Conservation (phyloP, 2,888 invertebrate species). For the Phyto melanocephala region DNA sequence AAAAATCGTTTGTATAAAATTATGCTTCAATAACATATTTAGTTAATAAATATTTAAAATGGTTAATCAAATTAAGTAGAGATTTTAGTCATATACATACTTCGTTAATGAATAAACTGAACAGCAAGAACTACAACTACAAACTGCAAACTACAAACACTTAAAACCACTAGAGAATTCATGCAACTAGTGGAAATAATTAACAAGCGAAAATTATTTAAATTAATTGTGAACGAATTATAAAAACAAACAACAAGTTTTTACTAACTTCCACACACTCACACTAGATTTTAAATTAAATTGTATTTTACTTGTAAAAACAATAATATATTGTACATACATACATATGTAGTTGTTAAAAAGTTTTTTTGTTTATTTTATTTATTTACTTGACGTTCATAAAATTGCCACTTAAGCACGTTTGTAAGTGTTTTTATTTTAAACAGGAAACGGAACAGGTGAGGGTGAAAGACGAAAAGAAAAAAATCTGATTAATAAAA, state of each 20-base stretch:
- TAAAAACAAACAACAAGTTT: neutral
- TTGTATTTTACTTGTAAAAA: neutral
- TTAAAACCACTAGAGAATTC: neutral
- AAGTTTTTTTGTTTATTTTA: no score
- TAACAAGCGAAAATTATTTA: slow-evolving; percentile 8
- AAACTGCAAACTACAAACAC: no score
- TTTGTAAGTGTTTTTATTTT: neutral
- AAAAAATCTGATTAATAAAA: neutral
- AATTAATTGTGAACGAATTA: neutral
- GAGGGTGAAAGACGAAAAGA: neutral
- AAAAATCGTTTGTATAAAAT: no score
- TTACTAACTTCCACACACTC: neutral
- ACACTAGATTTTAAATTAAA: neutral
- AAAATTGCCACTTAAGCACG: slow-evolving; percentile 46
- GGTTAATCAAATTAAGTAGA: neutral
- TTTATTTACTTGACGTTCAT: slow-evolving; percentile 25
- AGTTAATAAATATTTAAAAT: neutral
- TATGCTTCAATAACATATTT: no score
- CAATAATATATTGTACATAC: neutral
- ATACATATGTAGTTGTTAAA: no score
- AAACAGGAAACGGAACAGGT: neutral
- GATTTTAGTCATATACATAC: no score
- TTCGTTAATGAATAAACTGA: neutral
- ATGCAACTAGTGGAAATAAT: slow-evolving; percentile 11
- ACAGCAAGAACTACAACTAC: neutral